phyloP scores from a whole-genome alignment of 2,888 invertebrate genomes.

The Pteria penguin region DNA sequence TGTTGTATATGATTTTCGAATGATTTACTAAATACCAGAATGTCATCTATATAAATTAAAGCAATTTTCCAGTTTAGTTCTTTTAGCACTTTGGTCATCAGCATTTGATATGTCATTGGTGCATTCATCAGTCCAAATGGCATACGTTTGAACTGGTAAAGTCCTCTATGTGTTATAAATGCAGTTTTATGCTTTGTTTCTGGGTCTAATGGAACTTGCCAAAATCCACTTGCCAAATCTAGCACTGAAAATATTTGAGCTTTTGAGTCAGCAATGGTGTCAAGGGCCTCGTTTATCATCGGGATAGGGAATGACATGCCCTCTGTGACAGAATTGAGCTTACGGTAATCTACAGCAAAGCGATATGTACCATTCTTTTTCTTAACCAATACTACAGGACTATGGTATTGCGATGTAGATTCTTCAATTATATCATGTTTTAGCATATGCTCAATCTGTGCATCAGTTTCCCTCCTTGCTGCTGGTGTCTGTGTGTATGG shows the following conservation, averaged over 20 bases:
- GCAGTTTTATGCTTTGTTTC: no score
- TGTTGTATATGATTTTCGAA: slow-evolving; percentile 48
- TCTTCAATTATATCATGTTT: slow-evolving; percentile 19
- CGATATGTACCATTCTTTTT: slow-evolving; percentile 9
- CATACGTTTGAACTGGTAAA: no score
- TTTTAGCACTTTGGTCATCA: slow-evolving; percentile 45
- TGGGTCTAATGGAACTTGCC: no score
- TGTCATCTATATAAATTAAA: slow-evolving; percentile 57
- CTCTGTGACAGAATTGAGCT: no score
- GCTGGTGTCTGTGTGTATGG: slow-evolving; percentile 4
- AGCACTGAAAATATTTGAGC: no score
- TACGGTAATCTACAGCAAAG: slow-evolving; percentile 27
- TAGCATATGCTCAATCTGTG: slow-evolving; percentile 17
- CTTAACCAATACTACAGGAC: slow-evolving; percentile 8
- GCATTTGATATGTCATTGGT: no score
- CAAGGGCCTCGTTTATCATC: no score
- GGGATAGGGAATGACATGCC: no score
- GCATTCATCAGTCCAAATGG: no score
- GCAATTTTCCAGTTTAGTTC: slow-evolving; percentile 47
- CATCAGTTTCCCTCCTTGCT: slow-evolving; percentile 19
- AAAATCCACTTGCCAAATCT: no score
- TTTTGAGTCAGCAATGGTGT: no score
- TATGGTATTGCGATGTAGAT: background rate
- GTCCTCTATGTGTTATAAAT: no score
- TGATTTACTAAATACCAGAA: slow-evolving; percentile 41